Percentiles rank a stretch among this genome's conserved stretches.
phyloP scores from a whole-genome alignment of 2,888 invertebrate species.

The Operophtera brumata region DNA sequence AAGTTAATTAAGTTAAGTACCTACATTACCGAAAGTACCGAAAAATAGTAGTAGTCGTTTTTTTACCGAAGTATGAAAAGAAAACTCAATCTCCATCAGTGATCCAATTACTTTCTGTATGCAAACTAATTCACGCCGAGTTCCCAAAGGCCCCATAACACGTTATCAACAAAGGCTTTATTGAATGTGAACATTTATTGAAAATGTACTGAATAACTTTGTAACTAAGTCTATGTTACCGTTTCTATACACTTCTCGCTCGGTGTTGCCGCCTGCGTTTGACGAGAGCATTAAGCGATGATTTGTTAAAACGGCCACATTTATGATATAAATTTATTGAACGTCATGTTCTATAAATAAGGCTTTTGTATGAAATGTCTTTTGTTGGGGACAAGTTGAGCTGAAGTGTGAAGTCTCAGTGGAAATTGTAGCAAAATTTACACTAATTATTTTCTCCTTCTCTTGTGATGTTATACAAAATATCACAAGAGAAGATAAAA shows the following conservation, averaged over 20 bases:
- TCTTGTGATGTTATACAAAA: no score
- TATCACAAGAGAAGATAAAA: no score
- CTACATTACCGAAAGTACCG: no score
- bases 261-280: constrained; percentile 16
- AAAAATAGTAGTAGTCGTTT: no score
- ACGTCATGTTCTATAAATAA: constrained; percentile 27
- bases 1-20: no score
- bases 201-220: not conserved
- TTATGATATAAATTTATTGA: constrained; percentile 30
- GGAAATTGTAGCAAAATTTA: not conserved
- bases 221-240: not conserved
- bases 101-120: no score
- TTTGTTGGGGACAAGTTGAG: constrained; percentile 7
- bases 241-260: not conserved
- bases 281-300: constrained; percentile 36
- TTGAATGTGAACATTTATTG: no score
- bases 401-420: not conserved
- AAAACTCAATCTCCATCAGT: not conserved
- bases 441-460: no score
- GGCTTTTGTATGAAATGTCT: constrained; percentile 17
- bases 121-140: no score
- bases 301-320: constrained; percentile 34
- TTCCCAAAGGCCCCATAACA: no score
- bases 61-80: not conserved
- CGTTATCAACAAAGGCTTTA: no score